phyloP scores from a whole-genome alignment of 2,888 invertebrate species.

The Automeris io region DNA sequence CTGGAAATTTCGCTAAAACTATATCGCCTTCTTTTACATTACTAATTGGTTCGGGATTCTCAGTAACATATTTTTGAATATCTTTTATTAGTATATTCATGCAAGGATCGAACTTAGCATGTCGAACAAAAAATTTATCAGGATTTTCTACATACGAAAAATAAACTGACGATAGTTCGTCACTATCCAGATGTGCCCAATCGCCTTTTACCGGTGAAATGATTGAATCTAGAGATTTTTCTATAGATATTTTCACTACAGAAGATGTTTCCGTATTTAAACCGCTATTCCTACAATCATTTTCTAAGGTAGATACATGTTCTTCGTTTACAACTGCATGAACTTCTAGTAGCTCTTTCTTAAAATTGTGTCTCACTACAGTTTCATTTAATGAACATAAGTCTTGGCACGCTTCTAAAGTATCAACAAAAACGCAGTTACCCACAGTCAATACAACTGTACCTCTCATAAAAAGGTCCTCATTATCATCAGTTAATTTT shows the following conservation, averaged over 20 bases:
- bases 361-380: constrained; percentile 74
- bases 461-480: constrained; percentile 55
- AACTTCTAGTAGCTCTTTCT: constrained; percentile 62
- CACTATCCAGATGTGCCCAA: constrained; percentile 72
- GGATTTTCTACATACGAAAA: constrained; percentile 62
- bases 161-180: constrained; percentile 50
- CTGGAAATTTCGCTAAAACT: constrained; percentile 69
- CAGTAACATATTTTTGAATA: constrained; percentile 46
- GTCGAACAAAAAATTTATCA: constrained; percentile 65
- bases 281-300: constrained; percentile 53
- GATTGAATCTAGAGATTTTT: constrained; percentile 6
- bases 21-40: constrained; percentile 51
- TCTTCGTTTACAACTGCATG: constrained; percentile 55
- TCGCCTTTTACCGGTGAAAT: constrained; percentile 24
- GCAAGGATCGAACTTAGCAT: constrained; percentile 60
- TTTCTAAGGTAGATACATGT: constrained; percentile 65
- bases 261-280: constrained; percentile 21
- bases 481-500: constrained; percentile 37
- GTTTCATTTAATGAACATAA: constrained; percentile 63
- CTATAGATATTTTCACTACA: constrained; percentile 17
- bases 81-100: constrained; percentile 50
- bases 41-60: constrained; percentile 24
- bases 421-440: constrained; percentile 80
- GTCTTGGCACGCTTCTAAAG: constrained; percentile 76
- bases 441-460: constrained; percentile 76